These are phyloP conservation scores for Sebastes diploproa DNA, from an alignment of 2,797 vertebrate species.

Conservation along the genomic window DNA sequence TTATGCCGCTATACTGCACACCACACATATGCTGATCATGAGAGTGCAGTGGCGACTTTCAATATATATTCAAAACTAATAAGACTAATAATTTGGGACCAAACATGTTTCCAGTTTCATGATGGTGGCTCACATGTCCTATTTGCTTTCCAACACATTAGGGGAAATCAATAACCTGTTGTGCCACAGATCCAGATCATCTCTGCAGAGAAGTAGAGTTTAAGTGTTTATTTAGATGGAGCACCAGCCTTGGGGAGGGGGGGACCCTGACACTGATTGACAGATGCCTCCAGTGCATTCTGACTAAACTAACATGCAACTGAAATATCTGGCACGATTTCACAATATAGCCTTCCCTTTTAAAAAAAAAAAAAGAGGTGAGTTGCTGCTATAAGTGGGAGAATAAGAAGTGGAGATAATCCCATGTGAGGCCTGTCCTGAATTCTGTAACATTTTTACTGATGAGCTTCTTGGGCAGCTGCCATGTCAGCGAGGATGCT, in stretches of 20 bases:
- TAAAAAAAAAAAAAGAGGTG: slow-evolving; percentile 50
- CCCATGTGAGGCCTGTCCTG: slow-evolving; percentile 80
- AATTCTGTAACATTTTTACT: slow-evolving; percentile 81
- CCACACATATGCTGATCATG: slow-evolving; percentile 18
- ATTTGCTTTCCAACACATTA: neutral
- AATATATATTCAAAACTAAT: neutral
- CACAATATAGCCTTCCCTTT: slow-evolving; percentile 27
- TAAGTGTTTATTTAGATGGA: slow-evolving; percentile 30
- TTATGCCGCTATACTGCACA: slow-evolving; percentile 3
- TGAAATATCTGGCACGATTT: slow-evolving; percentile 55
- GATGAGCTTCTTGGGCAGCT: slow-evolving; percentile 81
- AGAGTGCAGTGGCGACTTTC: neutral
- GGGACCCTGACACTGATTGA: slow-evolving; percentile 62
- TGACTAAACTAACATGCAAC: slow-evolving; percentile 54
- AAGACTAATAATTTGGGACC: neutral
- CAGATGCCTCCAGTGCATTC: slow-evolving; percentile 66
- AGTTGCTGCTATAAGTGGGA: slow-evolving; percentile 68
- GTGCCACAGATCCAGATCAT: slow-evolving; percentile 10
- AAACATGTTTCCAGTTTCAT: neutral
- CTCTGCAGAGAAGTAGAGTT: neutral
- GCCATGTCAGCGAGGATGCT: slow-evolving; percentile 79
- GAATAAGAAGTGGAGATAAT: slow-evolving; percentile 77
- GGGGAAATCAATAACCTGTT: slow-evolving; percentile 8
- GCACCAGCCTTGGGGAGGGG: slow-evolving; percentile 17
- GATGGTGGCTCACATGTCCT: neutral